Percentiles rank a stretch among this genome's conserved stretches.
phyloP scores from a whole-genome alignment of 2,888 invertebrate species.

The Synanthedon myopaeformis region DNA sequence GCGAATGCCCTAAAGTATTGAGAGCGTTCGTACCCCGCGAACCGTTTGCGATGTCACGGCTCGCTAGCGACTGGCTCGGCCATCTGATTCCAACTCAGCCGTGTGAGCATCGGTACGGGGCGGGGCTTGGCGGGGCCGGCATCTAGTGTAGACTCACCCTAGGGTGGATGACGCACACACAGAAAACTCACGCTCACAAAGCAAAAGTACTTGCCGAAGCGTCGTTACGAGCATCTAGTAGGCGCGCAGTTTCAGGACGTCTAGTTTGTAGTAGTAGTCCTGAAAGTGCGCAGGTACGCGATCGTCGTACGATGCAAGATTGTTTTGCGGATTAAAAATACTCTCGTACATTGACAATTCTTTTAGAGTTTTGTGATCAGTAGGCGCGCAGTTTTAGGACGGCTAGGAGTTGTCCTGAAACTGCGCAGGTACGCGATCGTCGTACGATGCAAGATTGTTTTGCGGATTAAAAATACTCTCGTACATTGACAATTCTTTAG shows the following conservation, averaged over 20 bases:
- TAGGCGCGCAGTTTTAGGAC: constrained; percentile 14
- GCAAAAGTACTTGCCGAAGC: constrained; percentile 14
- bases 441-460: not conserved
- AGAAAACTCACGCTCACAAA: constrained; percentile 27
- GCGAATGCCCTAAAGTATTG: constrained; percentile 57
- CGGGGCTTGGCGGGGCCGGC: constrained; percentile 43
- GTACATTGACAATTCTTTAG: too few species aligned
- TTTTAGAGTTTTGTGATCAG: too few species aligned
- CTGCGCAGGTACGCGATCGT: constrained; percentile 7
- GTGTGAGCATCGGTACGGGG: constrained; percentile 64
- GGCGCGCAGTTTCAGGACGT: constrained; percentile 14
- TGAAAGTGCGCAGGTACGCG: constrained; percentile 11
- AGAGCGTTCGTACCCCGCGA: constrained; percentile 51
- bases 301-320: constrained; percentile 1
- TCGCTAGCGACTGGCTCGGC: constrained; percentile 67
- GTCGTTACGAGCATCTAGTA: constrained; percentile 3
- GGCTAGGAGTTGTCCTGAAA: constrained; percentile 5
- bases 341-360: too few species aligned
- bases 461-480: not conserved
- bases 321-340: not conserved
- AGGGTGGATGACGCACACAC: constrained; percentile 45
- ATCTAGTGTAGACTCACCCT: constrained; percentile 24
- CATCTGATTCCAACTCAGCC: constrained; percentile 70
- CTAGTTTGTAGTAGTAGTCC: not conserved
- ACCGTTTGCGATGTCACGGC: constrained; percentile 68